Evolutionary conservation across 37 sponge, comb jelly and placozoan species (phyloP), one percentile per base, ranked within the genome.

Genomic region (Spongia lamella): DNA sequence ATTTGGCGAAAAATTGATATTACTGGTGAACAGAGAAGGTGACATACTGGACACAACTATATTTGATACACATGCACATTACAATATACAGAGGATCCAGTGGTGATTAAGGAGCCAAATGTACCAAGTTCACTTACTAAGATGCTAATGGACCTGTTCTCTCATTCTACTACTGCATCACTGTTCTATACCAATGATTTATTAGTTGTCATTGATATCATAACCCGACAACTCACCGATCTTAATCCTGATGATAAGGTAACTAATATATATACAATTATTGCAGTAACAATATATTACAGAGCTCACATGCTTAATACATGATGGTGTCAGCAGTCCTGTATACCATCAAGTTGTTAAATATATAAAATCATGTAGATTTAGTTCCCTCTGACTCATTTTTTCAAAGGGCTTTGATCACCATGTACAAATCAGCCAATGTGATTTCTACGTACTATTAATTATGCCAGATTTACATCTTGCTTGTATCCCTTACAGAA

Each of bases 1-100:
- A 26, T 88, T 92, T 63, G 76, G 93, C 57, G 93, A 92, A 78
- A 92, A 92, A 63, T 73, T 92, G 56, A 84, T 92, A 83, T 65
- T 84, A 27, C 68, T 92, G 22, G 71, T 92, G 63, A 92, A 92
- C 75, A 79, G 93, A 73, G 93, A 71, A 77, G 90, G 90, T 89
- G 22, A 51, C 73, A 22, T 15, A 25, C 9, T 6, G 66, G 38
- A 43, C 9, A 43, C 9, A 13, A 43, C 47, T 13, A 43, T 43
- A 38, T 43, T 30, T 11, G 9, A 66, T 66, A 25, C 9, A 34
- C 36, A 64, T 64, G 15, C 11, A 15, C 7, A 6, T 59, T 11
- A 11, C 9, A 24, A 59, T 26, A 59, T 38, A 30, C 73, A 89
- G 93, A 92, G 56, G 93, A 92, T 52, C 93, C 93, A 31, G 93